Evolutionary conservation across 2,888 invertebrate species (phyloP).

Genomic region (Melangyna quadrimaculata): DNA sequence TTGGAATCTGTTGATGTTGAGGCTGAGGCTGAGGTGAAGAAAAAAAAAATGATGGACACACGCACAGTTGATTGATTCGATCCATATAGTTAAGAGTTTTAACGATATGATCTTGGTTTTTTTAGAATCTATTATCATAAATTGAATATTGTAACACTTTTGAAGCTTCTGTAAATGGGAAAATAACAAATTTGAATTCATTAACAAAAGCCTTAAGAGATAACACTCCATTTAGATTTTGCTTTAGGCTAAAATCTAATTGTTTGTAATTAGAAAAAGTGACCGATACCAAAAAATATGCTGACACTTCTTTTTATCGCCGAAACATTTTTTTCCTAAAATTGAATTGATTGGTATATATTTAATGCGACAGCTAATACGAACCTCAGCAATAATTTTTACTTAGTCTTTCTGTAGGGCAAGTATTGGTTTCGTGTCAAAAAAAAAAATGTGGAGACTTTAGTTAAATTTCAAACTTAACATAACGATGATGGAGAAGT

Average conservation of each 20-base stretch:
- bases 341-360: too few relatives aligned
- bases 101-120: slow-evolving; percentile 9
- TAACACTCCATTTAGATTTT: not conserved
- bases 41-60: slow-evolving; percentile 28
- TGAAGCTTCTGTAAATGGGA: not conserved
- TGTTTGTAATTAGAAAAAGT: not conserved
- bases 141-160: slow-evolving; percentile 22
- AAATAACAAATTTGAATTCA: not conserved
- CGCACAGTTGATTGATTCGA: slow-evolving; percentile 40
- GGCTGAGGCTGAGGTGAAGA: slow-evolving; percentile 22
- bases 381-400: too few relatives aligned
- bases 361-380: too few relatives aligned
- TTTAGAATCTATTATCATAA: slow-evolving; percentile 21
- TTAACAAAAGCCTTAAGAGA: not conserved
- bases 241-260: not conserved
- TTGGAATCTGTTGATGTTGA: slow-evolving; percentile 11
- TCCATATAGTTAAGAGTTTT: not conserved
- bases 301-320: too few relatives aligned
- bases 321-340: too few relatives aligned
- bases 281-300: not conserved
- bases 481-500: too few relatives aligned
- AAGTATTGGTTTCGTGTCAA: too few relatives aligned
- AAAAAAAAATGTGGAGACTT: too few relatives aligned
- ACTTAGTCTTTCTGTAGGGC: too few relatives aligned
- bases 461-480: too few relatives aligned